Evolutionary conservation across 2,888 invertebrate species (phyloP), one percentile per base, ranked within the genome.

Genomic region (Harmothoe impar): DNA sequence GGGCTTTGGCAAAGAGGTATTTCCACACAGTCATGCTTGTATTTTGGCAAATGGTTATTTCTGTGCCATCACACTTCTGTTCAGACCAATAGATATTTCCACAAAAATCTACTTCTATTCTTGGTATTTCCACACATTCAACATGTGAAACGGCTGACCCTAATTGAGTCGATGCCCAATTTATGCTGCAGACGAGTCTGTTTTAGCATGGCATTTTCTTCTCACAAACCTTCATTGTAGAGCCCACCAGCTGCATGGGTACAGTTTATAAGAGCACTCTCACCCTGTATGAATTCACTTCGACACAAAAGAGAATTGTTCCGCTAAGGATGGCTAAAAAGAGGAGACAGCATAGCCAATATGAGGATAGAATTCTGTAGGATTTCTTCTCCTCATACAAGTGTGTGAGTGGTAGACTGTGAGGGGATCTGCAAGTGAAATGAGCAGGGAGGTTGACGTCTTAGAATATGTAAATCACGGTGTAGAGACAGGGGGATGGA

Each of bases 341-440:
- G 62, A 62, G n/a, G 62, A 62, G 62, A 5, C 62, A 12, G 62
- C 62, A 62, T n/a, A 12, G 62, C 62, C 3, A 62, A 62, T 15
- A n/a, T 15, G 20, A 62, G 7, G 15, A 62, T 3, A 43, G 43
- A 43, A 20, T 62, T 62, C n/a, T 62, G n/a, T 62, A 62, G 62
- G n/a, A n/a, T 62, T 20, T 62, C 62, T 62, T 62, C 62, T 62
- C n/a, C 3, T 15, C 62, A 62, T n/a, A 62, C 62, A n/a, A n/a
- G 23, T 1, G 62, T n/a, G 62, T 62, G 62, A n/a, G 3, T n/a
- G 62, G 23, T 62, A 43, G 43, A 43, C 5, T 43, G 5, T 62
- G 62, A 62, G 43, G 43, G 43, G 43, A 72, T 72, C 25, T 72
- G 72, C 72, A 72, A 72, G 72, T n/a, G 31, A 72, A 72, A 72